These are phyloP conservation scores for Heliocidaris tuberculata DNA, from an alignment of 35 echinoderm and acorn worm species.

Conservation along the genomic window DNA sequence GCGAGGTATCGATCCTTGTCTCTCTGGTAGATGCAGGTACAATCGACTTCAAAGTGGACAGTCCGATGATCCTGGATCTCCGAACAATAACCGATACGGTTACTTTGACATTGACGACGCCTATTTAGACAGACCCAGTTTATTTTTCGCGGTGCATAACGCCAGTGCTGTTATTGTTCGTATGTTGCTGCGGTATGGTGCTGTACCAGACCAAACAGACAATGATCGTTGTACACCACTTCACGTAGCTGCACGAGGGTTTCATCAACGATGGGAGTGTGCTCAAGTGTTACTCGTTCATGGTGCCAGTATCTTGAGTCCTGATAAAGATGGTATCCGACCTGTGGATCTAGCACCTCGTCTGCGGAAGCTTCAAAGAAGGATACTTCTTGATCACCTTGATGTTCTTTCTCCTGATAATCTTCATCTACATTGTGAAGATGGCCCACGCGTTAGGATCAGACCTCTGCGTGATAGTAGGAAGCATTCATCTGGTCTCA, in stretches of 20 bases:
- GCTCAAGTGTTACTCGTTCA: constrained; percentile 44
- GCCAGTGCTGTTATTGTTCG: constrained; percentile 54
- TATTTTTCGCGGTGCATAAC: constrained; percentile 55
- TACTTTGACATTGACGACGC: constrained; percentile 48
- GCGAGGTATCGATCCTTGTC: constrained; percentile 59
- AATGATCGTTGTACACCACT: constrained; percentile 42
- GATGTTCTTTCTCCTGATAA: constrained; percentile 56
- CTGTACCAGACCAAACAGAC: constrained; percentile 53
- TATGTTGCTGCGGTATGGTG: constrained; percentile 63
- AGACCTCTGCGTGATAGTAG: constrained; percentile 58
- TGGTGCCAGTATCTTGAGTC: constrained; percentile 53
- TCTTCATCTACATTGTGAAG: constrained; percentile 20
- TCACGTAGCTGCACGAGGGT: constrained; percentile 55
- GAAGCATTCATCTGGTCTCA: constrained; percentile 59
- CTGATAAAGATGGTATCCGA: constrained; percentile 48
- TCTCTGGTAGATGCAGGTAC: constrained; percentile 16
- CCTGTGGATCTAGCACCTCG: constrained; percentile 60
- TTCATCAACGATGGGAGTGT: constrained; percentile 65
- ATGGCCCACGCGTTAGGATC: constrained; percentile 14
- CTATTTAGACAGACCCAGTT: constrained; percentile 47
- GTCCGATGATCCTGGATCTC: constrained; percentile 1
- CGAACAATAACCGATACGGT: background rate
- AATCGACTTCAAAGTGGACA: background rate
- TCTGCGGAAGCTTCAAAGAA: constrained; percentile 49
- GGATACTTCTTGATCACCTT: constrained; percentile 55